phyloP scores from a whole-genome alignment of 2,113 vertebrate genomes.

The Zeus faber region DNA sequence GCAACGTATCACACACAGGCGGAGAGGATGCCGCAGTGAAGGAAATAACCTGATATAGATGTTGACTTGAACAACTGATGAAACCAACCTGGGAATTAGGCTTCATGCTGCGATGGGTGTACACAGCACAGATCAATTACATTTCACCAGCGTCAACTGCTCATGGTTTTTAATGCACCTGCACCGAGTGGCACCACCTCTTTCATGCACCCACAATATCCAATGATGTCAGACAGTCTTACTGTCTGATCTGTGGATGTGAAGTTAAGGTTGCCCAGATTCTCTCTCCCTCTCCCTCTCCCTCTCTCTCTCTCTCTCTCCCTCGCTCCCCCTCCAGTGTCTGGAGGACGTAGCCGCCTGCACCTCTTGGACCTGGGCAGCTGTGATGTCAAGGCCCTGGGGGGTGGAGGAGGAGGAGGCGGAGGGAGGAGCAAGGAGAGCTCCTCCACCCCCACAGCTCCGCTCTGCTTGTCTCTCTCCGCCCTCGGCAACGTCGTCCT shows the following conservation, averaged over 20 bases:
- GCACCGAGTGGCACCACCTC: no score
- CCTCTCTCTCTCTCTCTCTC: slow-evolving; percentile 14
- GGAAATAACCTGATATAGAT: background rate
- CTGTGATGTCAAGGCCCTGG: slow-evolving; percentile 86
- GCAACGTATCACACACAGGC: background rate
- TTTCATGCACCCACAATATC: no score
- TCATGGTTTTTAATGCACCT: no score
- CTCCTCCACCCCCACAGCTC: slow-evolving; percentile 69
- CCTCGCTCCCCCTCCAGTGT: slow-evolving; percentile 78
- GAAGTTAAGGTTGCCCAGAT: no score
- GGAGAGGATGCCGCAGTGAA: background rate
- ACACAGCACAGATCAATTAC: background rate
- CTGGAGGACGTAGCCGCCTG: slow-evolving; percentile 94
- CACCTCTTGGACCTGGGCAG: slow-evolving; percentile 97
- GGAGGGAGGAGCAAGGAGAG: slow-evolving; percentile 45
- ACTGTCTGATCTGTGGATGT: no score
- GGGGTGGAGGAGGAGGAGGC: slow-evolving; percentile 79
- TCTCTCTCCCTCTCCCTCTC: background rate
- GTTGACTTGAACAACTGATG: slow-evolving; percentile 1
- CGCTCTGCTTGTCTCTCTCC: slow-evolving; percentile 90
- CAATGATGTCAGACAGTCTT: no score
- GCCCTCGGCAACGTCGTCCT: slow-evolving; percentile 97
- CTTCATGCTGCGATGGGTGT: background rate
- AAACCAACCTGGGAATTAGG: background rate
- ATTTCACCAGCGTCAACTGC: background rate